Evolutionary conservation across 2,888 invertebrate genomes (phyloP), one percentile per base, ranked within the genome.

Genomic region (Colletes collaris): DNA sequence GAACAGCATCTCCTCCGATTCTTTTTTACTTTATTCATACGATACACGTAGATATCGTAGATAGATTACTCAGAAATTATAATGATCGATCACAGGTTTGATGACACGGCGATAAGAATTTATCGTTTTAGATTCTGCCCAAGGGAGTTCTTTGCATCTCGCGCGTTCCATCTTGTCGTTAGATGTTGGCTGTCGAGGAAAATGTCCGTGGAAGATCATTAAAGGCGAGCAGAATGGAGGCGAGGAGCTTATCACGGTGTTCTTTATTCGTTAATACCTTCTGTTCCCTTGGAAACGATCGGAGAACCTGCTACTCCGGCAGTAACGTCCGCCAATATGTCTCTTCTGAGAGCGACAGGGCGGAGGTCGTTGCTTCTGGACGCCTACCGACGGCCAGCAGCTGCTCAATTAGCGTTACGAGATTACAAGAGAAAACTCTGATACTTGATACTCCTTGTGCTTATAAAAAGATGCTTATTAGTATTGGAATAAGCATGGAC

Each of bases 281-380:
- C 66, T 63, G 84, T 86, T 79, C 79, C 82, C 86, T 80, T 85
- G 83, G 86, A 79, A 86, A 85, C 85, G 76, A 81, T 75, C 81
- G 49, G 55, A 50, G 76, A 71, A 76, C 60, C 27, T 62, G 66
- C 53, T 77, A 75, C 59, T 52, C 37, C 56, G 58, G 79, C 62
- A 77, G 76, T 79, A 74, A 87, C 67, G 74, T 80, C 71, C 60
- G 79, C 69, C 74, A 76, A 81, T 81, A 83, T 78, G 76, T 79
- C 76, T 59, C 71, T 62, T 69, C 52, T 83, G 74, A 65, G 75
- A 83, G 73, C 65, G 50, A 40, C 59, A 63, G 66, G 56, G 16
- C 70, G 58, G 60, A 70, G 59, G 69, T 76, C 78, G 69, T 85
- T 79, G 58, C 1, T 59, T 49, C 55, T 44, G 35, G 46, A 50